Percentiles rank a stretch among this genome's conserved stretches.
phyloP scores from a whole-genome alignment of 2,797 vertebrate genomes.

The Microhierax caerulescens region DNA sequence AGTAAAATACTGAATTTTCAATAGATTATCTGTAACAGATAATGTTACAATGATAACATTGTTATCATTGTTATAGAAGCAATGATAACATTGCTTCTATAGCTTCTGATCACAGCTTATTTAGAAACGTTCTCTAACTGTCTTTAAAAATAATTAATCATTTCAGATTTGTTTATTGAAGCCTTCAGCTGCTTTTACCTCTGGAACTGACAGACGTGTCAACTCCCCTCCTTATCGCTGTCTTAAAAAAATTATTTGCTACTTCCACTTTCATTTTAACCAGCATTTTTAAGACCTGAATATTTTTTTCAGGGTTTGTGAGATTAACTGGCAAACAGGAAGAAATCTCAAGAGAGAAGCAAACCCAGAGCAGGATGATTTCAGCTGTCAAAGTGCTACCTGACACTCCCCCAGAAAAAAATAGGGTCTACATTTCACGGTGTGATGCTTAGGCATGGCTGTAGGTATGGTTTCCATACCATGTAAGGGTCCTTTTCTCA shows the following conservation, averaged over 20 bases:
- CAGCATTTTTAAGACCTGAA: not conserved
- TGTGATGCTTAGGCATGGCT: not conserved
- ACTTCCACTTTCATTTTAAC: not conserved
- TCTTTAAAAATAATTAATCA: not conserved
- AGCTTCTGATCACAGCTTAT: not conserved
- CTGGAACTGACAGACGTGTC: not conserved
- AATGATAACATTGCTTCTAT: too few relatives aligned
- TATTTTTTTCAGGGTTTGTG: not conserved
- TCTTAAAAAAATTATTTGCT: not conserved
- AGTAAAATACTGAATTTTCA: not conserved
- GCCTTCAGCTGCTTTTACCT: not conserved
- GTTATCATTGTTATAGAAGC: too few relatives aligned
- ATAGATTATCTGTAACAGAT: not conserved
- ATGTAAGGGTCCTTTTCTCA: not conserved
- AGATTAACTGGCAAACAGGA: not conserved
- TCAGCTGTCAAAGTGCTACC: not conserved
- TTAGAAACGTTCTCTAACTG: not conserved
- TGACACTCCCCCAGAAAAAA: not conserved
- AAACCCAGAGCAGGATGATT: not conserved
- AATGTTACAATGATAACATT: too few relatives aligned
- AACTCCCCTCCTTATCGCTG: not conserved
- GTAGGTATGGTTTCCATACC: not conserved
- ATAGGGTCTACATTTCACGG: not conserved
- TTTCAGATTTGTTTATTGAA: not conserved
- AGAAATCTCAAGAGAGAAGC: not conserved